A percentile compares a stretch with the other conserved stretches of the same genome.
phyloP scores from a whole-genome alignment of 2,797 vertebrate species.

The Lepidocolaptes lacrymiger region DNA sequence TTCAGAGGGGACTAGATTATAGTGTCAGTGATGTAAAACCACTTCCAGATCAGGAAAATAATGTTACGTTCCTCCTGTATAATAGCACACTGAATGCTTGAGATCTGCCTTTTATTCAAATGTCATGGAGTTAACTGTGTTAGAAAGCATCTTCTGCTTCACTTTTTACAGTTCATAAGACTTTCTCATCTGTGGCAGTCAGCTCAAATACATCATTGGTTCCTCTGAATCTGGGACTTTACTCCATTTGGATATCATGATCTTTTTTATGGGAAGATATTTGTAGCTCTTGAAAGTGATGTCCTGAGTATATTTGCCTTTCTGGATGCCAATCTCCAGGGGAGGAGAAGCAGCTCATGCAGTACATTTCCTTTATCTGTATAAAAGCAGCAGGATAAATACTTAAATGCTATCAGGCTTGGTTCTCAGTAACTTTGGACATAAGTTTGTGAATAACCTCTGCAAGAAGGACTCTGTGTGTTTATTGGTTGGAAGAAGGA shows the following conservation, averaged over 20 bases:
- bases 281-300: neutral
- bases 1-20: neutral
- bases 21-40: neutral
- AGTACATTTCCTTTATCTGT: neutral
- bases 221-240: neutral
- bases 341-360: neutral
- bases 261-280: neutral
- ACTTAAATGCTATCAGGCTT: neutral
- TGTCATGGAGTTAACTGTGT: neutral
- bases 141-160: neutral
- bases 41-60: neutral
- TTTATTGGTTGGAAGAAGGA: neutral
- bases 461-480: no score
- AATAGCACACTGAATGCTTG: rapidly evolving
- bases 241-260: neutral
- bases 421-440: neutral
- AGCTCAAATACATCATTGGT: neutral
- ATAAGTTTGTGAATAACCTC: neutral
- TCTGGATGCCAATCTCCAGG: neutral
- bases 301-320: neutral
- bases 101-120: neutral
- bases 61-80: neutral
- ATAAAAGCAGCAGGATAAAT: neutral
- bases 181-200: neutral
- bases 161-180: neutral